Evolutionary conservation across 2,888 invertebrate species (phyloP), one percentile per base, ranked within the genome.

Genomic region (Leucophenga maculata): DNA sequence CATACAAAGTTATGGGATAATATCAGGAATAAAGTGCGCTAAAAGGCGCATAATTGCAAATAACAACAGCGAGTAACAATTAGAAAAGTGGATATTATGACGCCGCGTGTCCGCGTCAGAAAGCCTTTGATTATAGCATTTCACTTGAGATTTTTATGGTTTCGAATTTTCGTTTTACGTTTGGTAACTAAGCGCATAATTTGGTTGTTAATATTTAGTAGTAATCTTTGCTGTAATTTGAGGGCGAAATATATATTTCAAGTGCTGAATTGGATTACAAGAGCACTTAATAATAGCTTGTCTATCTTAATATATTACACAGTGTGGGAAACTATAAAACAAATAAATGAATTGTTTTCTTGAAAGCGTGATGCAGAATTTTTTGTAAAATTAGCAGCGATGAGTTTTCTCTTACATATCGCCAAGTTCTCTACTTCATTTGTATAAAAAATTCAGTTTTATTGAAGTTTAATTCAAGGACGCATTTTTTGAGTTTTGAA

Each of bases 41-140:
- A 39, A 39, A 39, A 39, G 39, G 39, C 39, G 50, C 75, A 67
- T 73, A 80, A 75, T 77, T 69, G 67, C 66, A 39, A 69, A n/a
- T 50, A 72, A 60, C 54, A 62, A 74, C 55, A 72, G 55, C 60
- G 67, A 69, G 69, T 72, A 71, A 70, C 69, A 71, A 70, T 69
- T 71, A 69, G 52, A 69, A 31, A 62, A 72, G 72, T 74, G 68
- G 52, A 69, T 26, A 64, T 9, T 18, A 57, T 39, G 39, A 39
- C 16, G 48, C 14, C 14, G 26, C 22, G 62, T 48, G 62, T 22
- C 62, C 22, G 14, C 78, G 76, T 83, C 83, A 80, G 80, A 82
- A 84, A 79, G 79, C 83, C 79, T 79, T 62, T 83, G 82, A 85
- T 85, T 80, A 83, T 74, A 74, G 72, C 73, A 72, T 65, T 54